These are phyloP conservation scores for Pseudococcus jackbeardsleyi DNA, from an alignment of 2,888 invertebrate genomes.

Conservation along the genomic window DNA sequence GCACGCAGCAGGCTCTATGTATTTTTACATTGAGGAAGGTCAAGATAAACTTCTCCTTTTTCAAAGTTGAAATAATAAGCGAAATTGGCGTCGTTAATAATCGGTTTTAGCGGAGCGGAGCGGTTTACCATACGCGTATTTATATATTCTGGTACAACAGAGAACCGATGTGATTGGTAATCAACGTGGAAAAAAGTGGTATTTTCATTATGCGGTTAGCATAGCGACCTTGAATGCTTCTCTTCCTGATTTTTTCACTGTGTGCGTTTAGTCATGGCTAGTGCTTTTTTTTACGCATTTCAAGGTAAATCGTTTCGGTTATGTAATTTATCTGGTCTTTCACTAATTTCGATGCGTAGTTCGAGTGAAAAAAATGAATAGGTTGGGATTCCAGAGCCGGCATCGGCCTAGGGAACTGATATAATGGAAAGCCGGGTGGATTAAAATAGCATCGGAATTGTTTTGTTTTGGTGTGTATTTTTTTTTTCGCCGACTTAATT, in stretches of 20 bases:
- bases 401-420: neutral
- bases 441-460: neutral
- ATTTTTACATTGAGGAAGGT: conserved; percentile 59
- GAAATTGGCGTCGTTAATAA: conserved; percentile 58
- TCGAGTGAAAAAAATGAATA: neutral
- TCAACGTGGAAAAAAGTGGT: conserved; percentile 59
- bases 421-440: neutral
- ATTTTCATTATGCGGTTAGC: conserved; percentile 64
- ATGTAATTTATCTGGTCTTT: conserved; percentile 60
- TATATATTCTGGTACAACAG: conserved; percentile 56
- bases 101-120: conserved; percentile 53
- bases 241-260: conserved; percentile 62
- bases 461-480: neutral
- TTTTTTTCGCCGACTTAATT: neutral
- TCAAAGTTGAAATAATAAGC: conserved; percentile 59
- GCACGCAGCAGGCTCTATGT: conserved; percentile 37
- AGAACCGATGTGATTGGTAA: conserved; percentile 63
- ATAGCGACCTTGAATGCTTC: conserved; percentile 61
- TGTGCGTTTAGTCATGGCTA: conserved; percentile 62
- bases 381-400: neutral
- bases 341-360: conserved; percentile 61
- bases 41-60: conserved; percentile 61
- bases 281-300: conserved; percentile 60
- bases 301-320: conserved; percentile 61
- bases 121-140: conserved; percentile 52